Evolutionary conservation across 2,113 vertebrate species (phyloP), one percentile per base, ranked within the genome.

Genomic region (Seriola quinqueradiata): DNA sequence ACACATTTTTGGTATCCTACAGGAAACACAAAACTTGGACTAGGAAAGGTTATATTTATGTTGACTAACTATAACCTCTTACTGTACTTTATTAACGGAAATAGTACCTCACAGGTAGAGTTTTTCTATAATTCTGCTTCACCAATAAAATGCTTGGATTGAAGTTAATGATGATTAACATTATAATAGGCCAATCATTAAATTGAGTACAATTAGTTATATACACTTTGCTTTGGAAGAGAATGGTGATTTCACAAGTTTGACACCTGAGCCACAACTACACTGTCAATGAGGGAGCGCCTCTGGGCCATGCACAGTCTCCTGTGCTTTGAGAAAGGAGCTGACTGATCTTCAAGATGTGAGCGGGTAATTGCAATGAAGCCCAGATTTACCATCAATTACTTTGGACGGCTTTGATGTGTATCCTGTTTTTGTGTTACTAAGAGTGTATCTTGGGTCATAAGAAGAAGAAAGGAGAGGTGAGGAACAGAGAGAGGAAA

Each of bases 351-450:
- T 82, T 63, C 46, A 70, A 36, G 38, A 36, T 63, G 28, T 52
- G 28, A 21, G 34, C 14, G 54, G 28, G 59, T 82, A 82, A 77
- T 72, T 77, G 74, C 59, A 60, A n/a, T 50, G 38, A 75, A 52
- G 79, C 42, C 59, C 36, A 68, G 70, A 76, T 85, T 79, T 82
- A 77, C 21, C 65, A 74, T 83, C 19, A 83, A 58, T 68, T 72
- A 50, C 54, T 79, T 61, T 70, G 58, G 57, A 66, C 12, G 44
- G 72, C 84, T 70, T 79, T 83, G 84, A 85, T 79, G 54, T 57
- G 19, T 69, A 59, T 82, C 57, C 69, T 88, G 72, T 83, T 88
- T 87, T 63, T 57, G 65, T 77, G 60, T 87, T 71, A 16, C 74
- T 60, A 57, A 73, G 67, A 58, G 61, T 75, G 57, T 46, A 70